Evolutionary conservation across 1,140 invertebrate species (phyloP).

Genomic region (Bombus ignitus): DNA sequence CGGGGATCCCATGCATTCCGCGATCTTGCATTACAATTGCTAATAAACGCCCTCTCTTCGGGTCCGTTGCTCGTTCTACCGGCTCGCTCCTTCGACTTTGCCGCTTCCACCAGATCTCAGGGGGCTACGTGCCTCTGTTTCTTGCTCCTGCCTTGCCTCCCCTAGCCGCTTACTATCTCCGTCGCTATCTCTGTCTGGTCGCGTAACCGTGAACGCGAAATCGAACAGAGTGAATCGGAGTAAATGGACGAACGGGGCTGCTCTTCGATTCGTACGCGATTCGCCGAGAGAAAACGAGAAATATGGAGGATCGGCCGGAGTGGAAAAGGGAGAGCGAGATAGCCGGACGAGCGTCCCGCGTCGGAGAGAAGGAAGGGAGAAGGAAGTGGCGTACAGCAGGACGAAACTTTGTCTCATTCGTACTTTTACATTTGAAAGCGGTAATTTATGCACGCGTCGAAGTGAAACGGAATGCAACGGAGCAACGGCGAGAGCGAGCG

Average conservation of each 20-base stretch:
- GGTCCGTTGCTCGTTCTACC: slow-evolving; percentile 50
- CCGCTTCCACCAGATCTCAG: background rate
- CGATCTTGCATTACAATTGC: slow-evolving; percentile 78
- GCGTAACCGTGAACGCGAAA: background rate
- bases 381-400: slow-evolving; percentile 1
- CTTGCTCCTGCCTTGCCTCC: background rate
- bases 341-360: background rate
- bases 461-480: slow-evolving; percentile 70
- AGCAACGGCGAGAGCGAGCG: background rate
- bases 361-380: slow-evolving; percentile 27
- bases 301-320: background rate
- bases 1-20: slow-evolving; percentile 70
- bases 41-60: slow-evolving; percentile 72
- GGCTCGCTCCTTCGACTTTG: slow-evolving; percentile 37
- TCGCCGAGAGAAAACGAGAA: background rate
- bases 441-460: slow-evolving; percentile 76
- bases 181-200: background rate
- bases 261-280: background rate
- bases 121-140: slow-evolving; percentile 5
- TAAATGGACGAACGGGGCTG: no score
- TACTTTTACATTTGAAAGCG: slow-evolving; percentile 77
- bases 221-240: background rate
- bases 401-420: slow-evolving; percentile 73
- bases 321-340: background rate
- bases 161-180: background rate